These are phyloP conservation scores for Labeo calbasu DNA, from an alignment of 2,797 vertebrate species.

Conservation along the genomic window DNA sequence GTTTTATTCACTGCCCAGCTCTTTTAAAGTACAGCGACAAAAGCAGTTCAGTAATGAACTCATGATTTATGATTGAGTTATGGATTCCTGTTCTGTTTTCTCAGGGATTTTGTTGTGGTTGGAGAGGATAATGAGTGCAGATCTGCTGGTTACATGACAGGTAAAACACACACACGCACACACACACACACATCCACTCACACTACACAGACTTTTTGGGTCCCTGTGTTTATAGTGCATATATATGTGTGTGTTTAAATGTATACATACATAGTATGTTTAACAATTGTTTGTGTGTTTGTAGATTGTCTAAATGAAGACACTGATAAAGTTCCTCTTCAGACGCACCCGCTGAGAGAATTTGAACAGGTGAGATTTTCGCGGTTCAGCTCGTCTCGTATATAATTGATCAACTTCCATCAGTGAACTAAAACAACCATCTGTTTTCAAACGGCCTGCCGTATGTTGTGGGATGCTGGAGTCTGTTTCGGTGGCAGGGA, in stretches of 20 bases:
- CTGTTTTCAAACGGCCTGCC: not conserved
- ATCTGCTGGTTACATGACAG: constrained; percentile 75
- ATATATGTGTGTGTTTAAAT: not conserved
- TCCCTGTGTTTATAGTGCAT: not conserved
- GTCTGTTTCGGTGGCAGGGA: too few relatives aligned
- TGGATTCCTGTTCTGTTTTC: constrained; percentile 49
- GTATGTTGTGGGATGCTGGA: too few relatives aligned
- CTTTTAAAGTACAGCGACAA: not conserved
- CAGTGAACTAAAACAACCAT: not conserved
- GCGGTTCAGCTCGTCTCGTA: not conserved
- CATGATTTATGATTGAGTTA: not conserved
- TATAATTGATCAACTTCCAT: not conserved
- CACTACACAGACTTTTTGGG: not conserved
- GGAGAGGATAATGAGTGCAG: constrained; percentile 68
- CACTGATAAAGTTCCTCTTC: constrained; percentile 80
- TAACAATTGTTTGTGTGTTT: constrained; percentile 40
- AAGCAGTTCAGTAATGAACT: not conserved
- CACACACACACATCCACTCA: too few relatives aligned
- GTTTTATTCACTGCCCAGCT: too few relatives aligned
- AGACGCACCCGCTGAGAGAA: constrained; percentile 88
- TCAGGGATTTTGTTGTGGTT: constrained; percentile 62
- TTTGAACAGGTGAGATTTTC: constrained; percentile 88
- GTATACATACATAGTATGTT: not conserved
- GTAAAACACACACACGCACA: constrained; percentile 57
- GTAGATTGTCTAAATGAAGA: constrained; percentile 78